phyloP scores from a whole-genome alignment of 2,797 vertebrate genomes.

The Myoxocephalus aenaeus region DNA sequence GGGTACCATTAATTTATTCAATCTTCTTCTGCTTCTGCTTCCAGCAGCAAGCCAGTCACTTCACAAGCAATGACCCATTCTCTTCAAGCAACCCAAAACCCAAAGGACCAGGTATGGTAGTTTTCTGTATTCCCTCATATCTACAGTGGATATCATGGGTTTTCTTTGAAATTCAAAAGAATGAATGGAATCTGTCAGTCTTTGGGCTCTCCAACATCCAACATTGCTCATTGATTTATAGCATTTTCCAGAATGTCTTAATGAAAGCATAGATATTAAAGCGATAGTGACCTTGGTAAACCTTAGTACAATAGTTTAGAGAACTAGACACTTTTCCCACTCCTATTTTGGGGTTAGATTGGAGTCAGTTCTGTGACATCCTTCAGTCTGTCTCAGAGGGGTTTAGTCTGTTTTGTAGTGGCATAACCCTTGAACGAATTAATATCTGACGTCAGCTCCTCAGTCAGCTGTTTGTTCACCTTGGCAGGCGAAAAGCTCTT shows the following conservation, averaged over 20 bases:
- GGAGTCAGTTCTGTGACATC: neutral
- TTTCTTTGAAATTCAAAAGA: neutral
- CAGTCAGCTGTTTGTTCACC: conserved; percentile 31
- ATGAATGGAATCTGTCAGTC: neutral
- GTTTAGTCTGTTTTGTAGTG: neutral
- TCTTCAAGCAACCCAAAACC: conserved; percentile 87
- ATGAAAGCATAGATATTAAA: neutral
- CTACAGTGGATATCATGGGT: neutral
- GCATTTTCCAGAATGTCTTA: neutral
- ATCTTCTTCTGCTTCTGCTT: conserved; percentile 11
- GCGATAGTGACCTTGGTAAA: neutral
- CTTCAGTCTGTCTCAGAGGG: neutral
- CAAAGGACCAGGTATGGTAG: conserved; percentile 90
- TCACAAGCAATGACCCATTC: conserved; percentile 92
- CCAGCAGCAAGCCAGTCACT: conserved; percentile 87
- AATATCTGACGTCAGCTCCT: conserved; percentile 22
- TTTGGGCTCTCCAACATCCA: neutral
- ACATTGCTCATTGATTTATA: neutral
- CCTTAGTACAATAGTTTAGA: neutral
- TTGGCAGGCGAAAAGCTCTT: conserved; percentile 16
- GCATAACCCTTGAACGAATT: neutral
- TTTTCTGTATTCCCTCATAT: neutral
- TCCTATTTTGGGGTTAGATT: neutral
- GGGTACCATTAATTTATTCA: neutral
- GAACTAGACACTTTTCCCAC: neutral